Evolutionary conservation across 2,888 invertebrate genomes (phyloP).

Genomic region (Conops quadrifasciatus): DNA sequence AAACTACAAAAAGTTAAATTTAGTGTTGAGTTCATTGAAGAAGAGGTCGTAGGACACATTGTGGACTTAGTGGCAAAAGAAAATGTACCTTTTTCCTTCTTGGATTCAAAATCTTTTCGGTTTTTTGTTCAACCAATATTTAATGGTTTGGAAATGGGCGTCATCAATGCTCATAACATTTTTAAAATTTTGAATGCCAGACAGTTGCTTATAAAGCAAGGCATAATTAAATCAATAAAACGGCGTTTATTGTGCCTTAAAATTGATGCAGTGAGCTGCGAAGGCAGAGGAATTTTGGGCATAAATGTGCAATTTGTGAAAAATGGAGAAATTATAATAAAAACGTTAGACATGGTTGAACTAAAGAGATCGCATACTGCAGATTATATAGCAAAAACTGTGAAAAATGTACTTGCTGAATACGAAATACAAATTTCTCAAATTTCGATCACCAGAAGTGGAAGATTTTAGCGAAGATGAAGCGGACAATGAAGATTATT

Average conservation of each 20-base stretch:
- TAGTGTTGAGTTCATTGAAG: background rate
- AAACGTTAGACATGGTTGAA: constrained; percentile 16
- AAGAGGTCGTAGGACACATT: background rate
- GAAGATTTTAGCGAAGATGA: constrained; percentile 1
- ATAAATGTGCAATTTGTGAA: constrained; percentile 9
- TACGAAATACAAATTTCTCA: constrained; percentile 13
- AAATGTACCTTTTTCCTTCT: background rate
- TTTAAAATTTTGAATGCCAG: constrained; percentile 6
- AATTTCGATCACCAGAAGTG: background rate
- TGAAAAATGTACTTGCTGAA: constrained; percentile 3
- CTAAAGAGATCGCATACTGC: constrained; percentile 5
- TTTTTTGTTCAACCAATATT: constrained; percentile 2
- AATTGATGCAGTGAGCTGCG: constrained; percentile 16
- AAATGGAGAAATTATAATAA: constrained; percentile 3
- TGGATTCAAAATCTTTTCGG: constrained; percentile 6
- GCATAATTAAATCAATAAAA: background rate
- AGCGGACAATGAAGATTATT: background rate
- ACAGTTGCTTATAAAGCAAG: background rate
- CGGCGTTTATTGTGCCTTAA: constrained; percentile 13
- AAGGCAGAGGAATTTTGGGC: constrained; percentile 5
- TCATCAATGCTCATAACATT: background rate
- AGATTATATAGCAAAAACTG: constrained; percentile 3
- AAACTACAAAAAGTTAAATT: background rate
- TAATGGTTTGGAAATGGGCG: background rate
- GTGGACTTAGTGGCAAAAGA: background rate